Conservation (phyloP, 2,797 vertebrate species). For the Calcarius lapponicus region DNA sequence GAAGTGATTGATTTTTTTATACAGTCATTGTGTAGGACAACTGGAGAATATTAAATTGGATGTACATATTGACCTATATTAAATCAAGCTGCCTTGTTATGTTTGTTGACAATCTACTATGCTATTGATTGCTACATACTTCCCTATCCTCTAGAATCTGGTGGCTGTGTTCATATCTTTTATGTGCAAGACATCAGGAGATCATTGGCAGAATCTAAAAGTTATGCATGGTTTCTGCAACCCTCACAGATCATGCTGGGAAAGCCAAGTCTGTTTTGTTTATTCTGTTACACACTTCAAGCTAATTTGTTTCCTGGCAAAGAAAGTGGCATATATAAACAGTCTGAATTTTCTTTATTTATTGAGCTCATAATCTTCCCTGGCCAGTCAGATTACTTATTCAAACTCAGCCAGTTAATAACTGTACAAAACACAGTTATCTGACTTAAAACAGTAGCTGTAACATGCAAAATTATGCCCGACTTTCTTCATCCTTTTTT, state of each 20-base stretch:
- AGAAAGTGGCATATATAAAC: background rate
- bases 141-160: background rate
- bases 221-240: background rate
- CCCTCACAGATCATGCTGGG: background rate
- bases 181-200: background rate
- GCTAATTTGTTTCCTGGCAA: slow-evolving; percentile 27
- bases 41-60: slow-evolving; percentile 19
- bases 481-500: background rate
- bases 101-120: background rate
- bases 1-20: slow-evolving; percentile 26
- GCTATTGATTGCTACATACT: background rate
- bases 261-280: slow-evolving; percentile 30
- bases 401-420: slow-evolving; percentile 6
- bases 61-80: background rate
- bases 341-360: slow-evolving; percentile 28
- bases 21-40: background rate
- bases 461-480: background rate
- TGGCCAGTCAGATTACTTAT: background rate
- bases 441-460: background rate
- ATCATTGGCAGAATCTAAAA: background rate
- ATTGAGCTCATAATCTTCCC: background rate
- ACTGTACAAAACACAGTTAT: background rate
- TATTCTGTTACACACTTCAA: background rate
- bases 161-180: background rate
- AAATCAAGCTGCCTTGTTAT: background rate